Base-by-base conservation (phyloP, 1,140 invertebrate genomes). In the Aphaenogaster ashmeadi region DNA sequence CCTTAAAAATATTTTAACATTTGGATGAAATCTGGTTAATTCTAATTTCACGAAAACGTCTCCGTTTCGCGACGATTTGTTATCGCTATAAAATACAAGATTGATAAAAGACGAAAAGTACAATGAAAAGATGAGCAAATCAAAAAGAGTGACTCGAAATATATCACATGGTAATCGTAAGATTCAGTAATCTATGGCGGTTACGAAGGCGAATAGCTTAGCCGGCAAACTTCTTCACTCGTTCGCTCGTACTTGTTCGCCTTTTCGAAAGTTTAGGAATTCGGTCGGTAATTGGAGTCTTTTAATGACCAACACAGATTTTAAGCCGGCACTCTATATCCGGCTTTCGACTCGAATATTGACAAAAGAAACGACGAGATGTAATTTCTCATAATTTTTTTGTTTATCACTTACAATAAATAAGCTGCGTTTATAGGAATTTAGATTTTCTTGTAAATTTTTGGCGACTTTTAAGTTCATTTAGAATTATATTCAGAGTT, bases 281-380 rank as follows among this genome's bases (percentile, higher is more conserved):
- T 79, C 64, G 54, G 36, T 86, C 52, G 69, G 88, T 93, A 93
- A 93, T 92, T 92, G 92, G 71, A 89, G 89, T 91, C 88, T 91
- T 92, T 93, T 93, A 93, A 93, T 89, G 85, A 92, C 72, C 79
- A 75, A 67, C 78, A 62, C 27, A 86, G 88, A 78, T 91, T 88
- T 88, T 81, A 66, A 86, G 79, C 60, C 27, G 21, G 58, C 72
- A 88, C 81, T 87, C 56, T 62, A 84, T 91, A 91, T 91, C 87
- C 88, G 41, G 80, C 90, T 92, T 92, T 66, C 77, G 64, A 71
- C 79, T 71, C 62, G 60, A 74, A 69, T 54, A 71, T 88, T 72
- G 21, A 21, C 75, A 54, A 47, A 50, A 64, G n/a, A 11, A 66
- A 64, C 21, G 18, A 64, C 33, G 33, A 67, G 8, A 54, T 67